Percentiles rank a stretch among this genome's conserved stretches.
Conservation (phyloP, 1,140 invertebrate species). For the Oryctes rhinoceros region DNA sequence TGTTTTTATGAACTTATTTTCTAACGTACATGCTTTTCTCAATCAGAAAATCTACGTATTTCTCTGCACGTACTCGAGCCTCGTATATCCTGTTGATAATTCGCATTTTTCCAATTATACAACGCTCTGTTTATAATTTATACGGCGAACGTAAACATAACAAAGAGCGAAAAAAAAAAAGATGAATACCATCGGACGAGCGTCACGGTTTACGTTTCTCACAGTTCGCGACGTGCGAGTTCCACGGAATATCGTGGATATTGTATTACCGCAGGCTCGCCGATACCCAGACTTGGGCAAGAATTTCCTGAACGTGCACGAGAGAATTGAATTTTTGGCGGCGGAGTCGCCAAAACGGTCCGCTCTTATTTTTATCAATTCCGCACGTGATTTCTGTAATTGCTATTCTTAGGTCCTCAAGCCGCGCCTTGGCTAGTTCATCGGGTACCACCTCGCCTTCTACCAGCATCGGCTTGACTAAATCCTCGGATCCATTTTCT, state of each 20-base stretch:
- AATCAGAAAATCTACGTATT: too few species aligned
- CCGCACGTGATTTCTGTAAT: constrained; percentile 13
- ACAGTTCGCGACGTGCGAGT: background rate
- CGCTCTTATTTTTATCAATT: constrained; percentile 8
- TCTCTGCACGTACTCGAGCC: background rate
- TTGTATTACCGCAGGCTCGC: background rate
- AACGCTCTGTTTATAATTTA: constrained; percentile 1
- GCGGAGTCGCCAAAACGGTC: background rate
- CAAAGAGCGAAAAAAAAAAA: background rate
- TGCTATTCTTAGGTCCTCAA: constrained; percentile 2
- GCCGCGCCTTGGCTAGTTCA: background rate
- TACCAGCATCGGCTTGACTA: background rate
- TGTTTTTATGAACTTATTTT: too few species aligned
- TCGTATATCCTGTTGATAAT: background rate
- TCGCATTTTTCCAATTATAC: background rate
- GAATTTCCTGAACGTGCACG: background rate
- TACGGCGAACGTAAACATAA: background rate
- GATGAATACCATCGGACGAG: background rate
- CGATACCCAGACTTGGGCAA: background rate
- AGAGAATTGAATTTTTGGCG: background rate
- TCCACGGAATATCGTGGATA: background rate
- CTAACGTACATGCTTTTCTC: too few species aligned
- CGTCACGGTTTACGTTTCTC: constrained; percentile 21
- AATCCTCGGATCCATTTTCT: background rate
- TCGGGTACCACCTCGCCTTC: background rate